Evolutionary conservation across 2,888 invertebrate species (phyloP), one percentile per base, ranked within the genome.

Genomic region (Cosmia trapezina): DNA sequence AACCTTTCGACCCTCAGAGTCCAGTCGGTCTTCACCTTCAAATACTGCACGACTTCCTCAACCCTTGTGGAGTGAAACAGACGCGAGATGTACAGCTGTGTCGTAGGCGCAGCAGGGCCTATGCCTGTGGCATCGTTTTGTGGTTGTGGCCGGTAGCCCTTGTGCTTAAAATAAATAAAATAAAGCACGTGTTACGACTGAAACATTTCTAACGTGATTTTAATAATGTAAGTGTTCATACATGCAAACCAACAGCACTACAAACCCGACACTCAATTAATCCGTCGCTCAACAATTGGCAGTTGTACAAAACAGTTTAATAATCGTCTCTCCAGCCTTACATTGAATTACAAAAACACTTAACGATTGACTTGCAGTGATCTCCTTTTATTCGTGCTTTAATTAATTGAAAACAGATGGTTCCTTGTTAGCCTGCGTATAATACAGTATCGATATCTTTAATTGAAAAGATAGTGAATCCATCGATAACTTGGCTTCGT

Each of bases 351-450:
- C 76, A 81, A 78, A 78, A 87, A 73, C 80, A 84, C 74, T 87
- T 89, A 89, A 87, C 88, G 88, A 86, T 89, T 89, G 89, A 89
- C 85, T 88, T 85, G 83, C 87, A 81, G 45, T 80, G 81, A 89
- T 89, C 85, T 73, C 85, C 86, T 86, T 87, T 88, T 89, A 91
- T 93, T 91, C 92, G 88, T 87, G 87, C 84, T 86, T 91, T 93
- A 95, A 95, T 95, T 94, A 95, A 95, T 95, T 91, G 93, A 92
- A 93, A 93, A 95, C 95, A 95, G 95, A 95, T 96, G 94, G 93
- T 92, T 89, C 91, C 96, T 95, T 94, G 95, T 96, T 96, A 96
- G 91, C 86, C 87, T 83, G 87, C 89, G 88, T 81, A 89, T 91
- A 89, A 89, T 89, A 88, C 87, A 80, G 89, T 92, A 93, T 93